These are phyloP conservation scores for Drosophila cardini DNA, from an alignment of 1,140 invertebrate species.

Conservation along the genomic window DNA sequence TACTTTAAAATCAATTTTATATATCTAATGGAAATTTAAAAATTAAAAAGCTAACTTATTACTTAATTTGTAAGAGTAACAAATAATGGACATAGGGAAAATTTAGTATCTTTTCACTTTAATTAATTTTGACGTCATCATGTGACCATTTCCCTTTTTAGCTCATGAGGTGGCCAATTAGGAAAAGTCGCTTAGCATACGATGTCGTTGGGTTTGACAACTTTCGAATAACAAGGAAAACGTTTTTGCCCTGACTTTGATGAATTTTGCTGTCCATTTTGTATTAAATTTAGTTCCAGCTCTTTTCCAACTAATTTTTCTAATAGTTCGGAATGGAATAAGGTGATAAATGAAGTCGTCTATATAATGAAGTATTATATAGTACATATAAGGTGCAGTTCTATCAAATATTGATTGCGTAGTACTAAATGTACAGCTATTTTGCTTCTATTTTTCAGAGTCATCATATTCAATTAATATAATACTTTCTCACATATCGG, in stretches of 20 bases:
- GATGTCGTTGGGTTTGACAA: slow-evolving; percentile 40
- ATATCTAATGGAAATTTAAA: neutral
- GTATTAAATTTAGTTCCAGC: neutral
- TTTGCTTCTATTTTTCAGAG: too few relatives aligned
- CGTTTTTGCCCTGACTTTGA: slow-evolving; percentile 40
- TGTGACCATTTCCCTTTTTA: slow-evolving; percentile 4
- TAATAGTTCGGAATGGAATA: neutral
- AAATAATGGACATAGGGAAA: neutral
- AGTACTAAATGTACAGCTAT: too few relatives aligned
- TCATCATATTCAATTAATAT: too few relatives aligned
- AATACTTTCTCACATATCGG: too few relatives aligned
- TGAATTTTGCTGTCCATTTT: slow-evolving; percentile 25
- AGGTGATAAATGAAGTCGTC: slow-evolving; percentile 1
- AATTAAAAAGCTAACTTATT: neutral
- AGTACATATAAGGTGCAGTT: neutral
- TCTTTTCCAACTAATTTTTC: slow-evolving; percentile 8
- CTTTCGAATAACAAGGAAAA: slow-evolving; percentile 45
- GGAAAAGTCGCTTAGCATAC: slow-evolving; percentile 17
- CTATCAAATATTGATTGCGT: neutral
- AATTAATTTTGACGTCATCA: slow-evolving; percentile 53
- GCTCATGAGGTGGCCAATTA: slow-evolving; percentile 39
- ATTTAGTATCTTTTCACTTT: slow-evolving; percentile 28
- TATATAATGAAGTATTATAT: neutral
- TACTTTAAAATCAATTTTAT: too few relatives aligned
- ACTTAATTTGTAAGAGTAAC: slow-evolving; percentile 11